phyloP scores from a whole-genome alignment of 2,113 vertebrate genomes.

The Atrichornis clamosus region DNA sequence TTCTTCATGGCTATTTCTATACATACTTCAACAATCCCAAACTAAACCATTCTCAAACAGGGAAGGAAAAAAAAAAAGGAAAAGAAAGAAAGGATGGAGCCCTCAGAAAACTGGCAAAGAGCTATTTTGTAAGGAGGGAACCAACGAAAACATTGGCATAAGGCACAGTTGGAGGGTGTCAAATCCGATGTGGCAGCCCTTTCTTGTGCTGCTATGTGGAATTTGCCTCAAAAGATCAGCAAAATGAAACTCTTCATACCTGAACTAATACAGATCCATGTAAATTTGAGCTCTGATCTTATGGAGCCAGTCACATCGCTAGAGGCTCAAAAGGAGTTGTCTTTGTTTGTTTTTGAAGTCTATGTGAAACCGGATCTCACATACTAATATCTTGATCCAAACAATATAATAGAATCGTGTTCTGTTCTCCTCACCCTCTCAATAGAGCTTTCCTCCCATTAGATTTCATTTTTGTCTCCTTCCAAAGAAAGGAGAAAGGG shows the following conservation, averaged over 20 bases:
- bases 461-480: slow-evolving; percentile 11
- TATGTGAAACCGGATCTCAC: slow-evolving; percentile 65
- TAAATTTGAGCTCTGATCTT: slow-evolving; percentile 70
- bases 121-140: slow-evolving; percentile 67
- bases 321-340: slow-evolving; percentile 40
- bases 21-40: slow-evolving; percentile 45
- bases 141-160: slow-evolving; percentile 62
- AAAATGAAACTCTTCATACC: slow-evolving; percentile 69
- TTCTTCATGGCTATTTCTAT: slow-evolving; percentile 54
- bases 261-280: slow-evolving; percentile 72
- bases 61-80: no score
- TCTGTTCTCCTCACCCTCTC: slow-evolving; percentile 27
- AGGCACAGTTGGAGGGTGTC: slow-evolving; percentile 72
- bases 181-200: slow-evolving; percentile 72
- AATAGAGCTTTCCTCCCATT: background rate
- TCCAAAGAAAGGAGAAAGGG: background rate
- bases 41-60: slow-evolving; percentile 3
- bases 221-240: slow-evolving; percentile 68
- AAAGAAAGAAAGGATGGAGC: slow-evolving; percentile 54
- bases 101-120: slow-evolving; percentile 67
- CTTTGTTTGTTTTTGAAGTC: slow-evolving; percentile 54
- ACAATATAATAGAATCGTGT: slow-evolving; percentile 40
- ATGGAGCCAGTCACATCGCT: slow-evolving; percentile 36
- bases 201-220: slow-evolving; percentile 73
- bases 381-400: slow-evolving; percentile 59